These are phyloP conservation scores for Phodopus roborovskii DNA, from an alignment of 2,113 vertebrate species.

Conservation along the genomic window DNA sequence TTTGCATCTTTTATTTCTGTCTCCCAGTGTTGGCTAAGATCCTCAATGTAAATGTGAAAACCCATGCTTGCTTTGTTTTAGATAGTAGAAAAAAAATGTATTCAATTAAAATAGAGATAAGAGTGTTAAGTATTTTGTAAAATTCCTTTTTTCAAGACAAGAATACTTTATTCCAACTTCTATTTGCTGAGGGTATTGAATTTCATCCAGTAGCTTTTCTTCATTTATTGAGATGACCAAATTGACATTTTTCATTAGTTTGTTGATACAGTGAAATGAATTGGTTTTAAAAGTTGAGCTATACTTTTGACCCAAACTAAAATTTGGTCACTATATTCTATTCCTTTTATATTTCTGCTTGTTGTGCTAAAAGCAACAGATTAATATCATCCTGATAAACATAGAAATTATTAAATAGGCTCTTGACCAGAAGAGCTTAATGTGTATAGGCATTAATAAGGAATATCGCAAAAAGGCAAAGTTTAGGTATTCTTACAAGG, in stretches of 20 bases:
- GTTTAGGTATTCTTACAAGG: background rate
- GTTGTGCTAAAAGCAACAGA: no score
- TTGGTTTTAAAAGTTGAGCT: background rate
- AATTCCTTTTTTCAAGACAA: background rate
- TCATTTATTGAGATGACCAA: background rate
- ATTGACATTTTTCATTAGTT: background rate
- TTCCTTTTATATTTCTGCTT: background rate
- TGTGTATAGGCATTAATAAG: background rate
- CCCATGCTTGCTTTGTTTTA: background rate
- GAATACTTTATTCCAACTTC: background rate
- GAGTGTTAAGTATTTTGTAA: background rate
- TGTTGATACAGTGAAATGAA: background rate
- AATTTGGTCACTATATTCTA: background rate
- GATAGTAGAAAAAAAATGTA: background rate
- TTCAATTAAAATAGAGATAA: background rate
- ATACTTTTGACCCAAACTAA: background rate
- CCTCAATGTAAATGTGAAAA: background rate
- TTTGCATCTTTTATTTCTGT: conserved; percentile 6
- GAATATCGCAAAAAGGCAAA: background rate
- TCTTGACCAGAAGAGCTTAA: background rate
- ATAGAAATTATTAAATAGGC: no score
- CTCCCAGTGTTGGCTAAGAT: background rate
- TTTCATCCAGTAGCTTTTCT: background rate
- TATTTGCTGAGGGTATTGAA: background rate
- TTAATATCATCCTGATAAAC: no score